These are phyloP conservation scores for Philaethria dido DNA, from an alignment of 2,888 invertebrate species.

Conservation along the genomic window DNA sequence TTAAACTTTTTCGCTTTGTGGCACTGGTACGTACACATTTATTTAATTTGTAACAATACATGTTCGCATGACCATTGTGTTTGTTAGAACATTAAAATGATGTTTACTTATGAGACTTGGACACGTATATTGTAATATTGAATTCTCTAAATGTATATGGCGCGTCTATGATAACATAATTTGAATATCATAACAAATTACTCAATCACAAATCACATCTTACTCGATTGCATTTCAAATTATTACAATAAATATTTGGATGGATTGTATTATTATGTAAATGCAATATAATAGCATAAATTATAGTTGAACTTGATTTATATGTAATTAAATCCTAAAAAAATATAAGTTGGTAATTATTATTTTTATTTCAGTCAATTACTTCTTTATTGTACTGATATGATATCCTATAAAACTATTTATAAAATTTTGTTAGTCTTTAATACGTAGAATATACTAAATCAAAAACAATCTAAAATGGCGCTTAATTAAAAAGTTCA, in stretches of 20 bases:
- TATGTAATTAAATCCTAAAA: neutral
- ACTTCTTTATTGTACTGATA: neutral
- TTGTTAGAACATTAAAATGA: constrained; percentile 25
- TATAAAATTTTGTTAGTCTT: no score
- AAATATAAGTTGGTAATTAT: neutral
- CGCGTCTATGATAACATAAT: constrained; percentile 54
- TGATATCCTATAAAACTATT: no score
- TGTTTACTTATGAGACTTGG: constrained; percentile 6
- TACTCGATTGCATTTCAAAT: constrained; percentile 58
- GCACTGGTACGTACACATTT: constrained; percentile 30
- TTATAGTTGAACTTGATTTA: neutral
- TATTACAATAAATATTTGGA: constrained; percentile 49
- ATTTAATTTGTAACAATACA: constrained; percentile 48
- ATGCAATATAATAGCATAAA: constrained; percentile 40
- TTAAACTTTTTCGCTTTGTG: constrained; percentile 62
- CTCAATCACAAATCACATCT: constrained; percentile 54
- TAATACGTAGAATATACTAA: neutral
- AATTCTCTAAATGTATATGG: constrained; percentile 33
- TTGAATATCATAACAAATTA: constrained; percentile 66
- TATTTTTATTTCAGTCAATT: neutral
- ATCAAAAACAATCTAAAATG: constrained; percentile 15
- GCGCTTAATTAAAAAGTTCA: constrained; percentile 50
- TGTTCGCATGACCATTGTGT: neutral
- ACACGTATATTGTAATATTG: constrained; percentile 12
- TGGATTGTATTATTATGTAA: constrained; percentile 45